Conservation (phyloP, 2,113 vertebrate species). For the Mesocricetus auratus region DNA sequence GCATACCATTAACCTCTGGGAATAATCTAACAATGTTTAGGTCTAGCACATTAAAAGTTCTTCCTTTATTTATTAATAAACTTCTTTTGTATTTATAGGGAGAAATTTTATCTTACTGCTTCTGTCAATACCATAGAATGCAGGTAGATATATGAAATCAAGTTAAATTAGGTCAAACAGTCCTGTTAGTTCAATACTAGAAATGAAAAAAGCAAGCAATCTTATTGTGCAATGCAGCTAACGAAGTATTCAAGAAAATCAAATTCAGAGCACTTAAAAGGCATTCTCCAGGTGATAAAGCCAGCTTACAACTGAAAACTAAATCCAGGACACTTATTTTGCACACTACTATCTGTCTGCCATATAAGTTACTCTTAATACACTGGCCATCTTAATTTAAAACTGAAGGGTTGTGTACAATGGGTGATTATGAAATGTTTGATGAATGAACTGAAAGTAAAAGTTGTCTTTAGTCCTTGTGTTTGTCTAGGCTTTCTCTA, state of each 20-base stretch:
- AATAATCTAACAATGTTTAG: conserved; percentile 46
- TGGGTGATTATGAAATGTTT: neutral
- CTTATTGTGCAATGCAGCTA: neutral
- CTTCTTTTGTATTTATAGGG: neutral
- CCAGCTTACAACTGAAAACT: neutral
- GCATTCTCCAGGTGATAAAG: neutral
- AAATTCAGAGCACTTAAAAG: conserved; percentile 45
- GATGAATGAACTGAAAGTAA: conserved; percentile 11
- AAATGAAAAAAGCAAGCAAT: conserved; percentile 5
- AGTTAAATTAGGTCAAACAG: neutral
- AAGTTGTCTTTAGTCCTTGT: neutral
- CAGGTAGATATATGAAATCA: neutral
- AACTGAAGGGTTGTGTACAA: neutral
- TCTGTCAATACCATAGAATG: neutral
- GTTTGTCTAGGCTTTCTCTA: neutral
- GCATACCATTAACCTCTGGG: neutral
- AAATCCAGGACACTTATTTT: neutral
- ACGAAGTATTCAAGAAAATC: neutral
- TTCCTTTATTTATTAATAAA: conserved; percentile 39
- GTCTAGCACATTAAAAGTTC: neutral
- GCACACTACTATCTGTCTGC: neutral
- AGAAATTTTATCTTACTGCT: neutral
- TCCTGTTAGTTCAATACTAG: neutral
- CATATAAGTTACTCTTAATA: neutral
- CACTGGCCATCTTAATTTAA: neutral